Conservation (phyloP, 2,113 vertebrate genomes). For the Ovibos moschatus region DNA sequence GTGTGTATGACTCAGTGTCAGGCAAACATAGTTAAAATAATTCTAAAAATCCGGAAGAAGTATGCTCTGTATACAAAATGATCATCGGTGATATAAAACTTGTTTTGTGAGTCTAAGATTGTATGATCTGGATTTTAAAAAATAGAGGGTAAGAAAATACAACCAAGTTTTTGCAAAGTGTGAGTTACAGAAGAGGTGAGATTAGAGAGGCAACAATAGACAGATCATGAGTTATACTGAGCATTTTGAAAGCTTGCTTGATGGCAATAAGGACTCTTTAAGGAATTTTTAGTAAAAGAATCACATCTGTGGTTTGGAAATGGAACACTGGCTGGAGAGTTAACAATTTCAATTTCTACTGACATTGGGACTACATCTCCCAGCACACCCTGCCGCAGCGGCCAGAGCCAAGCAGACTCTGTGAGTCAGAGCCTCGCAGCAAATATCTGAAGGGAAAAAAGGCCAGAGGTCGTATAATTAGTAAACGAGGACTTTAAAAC, state of each 20-base stretch:
- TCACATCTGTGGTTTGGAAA: background rate
- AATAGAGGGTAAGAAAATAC: background rate
- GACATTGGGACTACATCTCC: background rate
- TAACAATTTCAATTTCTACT: background rate
- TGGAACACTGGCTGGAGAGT: background rate
- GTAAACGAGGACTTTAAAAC: background rate
- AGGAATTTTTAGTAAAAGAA: background rate
- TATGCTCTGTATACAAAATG: background rate
- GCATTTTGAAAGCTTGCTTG: background rate
- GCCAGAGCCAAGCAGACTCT: background rate
- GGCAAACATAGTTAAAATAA: background rate
- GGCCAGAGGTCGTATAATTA: background rate
- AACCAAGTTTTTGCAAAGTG: background rate
- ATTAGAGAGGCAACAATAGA: background rate
- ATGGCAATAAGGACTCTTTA: background rate
- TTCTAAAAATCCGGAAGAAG: background rate
- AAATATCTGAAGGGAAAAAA: background rate
- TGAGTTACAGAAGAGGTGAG: background rate
- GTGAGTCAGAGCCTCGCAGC: background rate
- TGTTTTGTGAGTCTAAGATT: background rate
- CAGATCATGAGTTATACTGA: background rate
- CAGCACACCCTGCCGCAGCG: fast-evolving
- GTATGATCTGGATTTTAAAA: background rate
- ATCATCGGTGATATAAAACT: background rate
- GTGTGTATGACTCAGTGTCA: background rate